These are phyloP conservation scores for Drosophila orosa DNA, from an alignment of 1,140 invertebrate genomes.

Conservation along the genomic window DNA sequence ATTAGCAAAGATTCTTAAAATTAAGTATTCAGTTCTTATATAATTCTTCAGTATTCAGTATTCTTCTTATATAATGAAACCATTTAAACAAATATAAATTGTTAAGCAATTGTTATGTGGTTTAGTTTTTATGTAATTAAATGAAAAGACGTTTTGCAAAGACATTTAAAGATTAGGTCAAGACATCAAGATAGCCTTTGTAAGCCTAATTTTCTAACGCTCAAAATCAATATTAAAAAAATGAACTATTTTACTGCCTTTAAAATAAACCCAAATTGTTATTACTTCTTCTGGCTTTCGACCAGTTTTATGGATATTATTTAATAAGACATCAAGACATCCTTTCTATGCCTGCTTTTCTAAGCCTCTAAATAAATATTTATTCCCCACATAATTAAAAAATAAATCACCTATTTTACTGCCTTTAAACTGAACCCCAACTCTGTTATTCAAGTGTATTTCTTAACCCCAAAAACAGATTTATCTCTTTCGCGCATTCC, in stretches of 20 bases:
- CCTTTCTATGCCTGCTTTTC: not conserved
- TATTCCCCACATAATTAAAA: not conserved
- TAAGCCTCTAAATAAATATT: not conserved
- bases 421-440: not conserved
- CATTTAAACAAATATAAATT: not conserved
- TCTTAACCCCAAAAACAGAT: not conserved
- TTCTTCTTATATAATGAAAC: too few relatives aligned
- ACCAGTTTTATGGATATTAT: not conserved
- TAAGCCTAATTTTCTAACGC: too few relatives aligned
- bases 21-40: not conserved
- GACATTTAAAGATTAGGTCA: too few relatives aligned
- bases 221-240: too few relatives aligned
- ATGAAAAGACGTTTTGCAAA: not conserved
- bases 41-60: too few relatives aligned
- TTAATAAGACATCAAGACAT: too few relatives aligned
- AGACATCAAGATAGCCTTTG: too few relatives aligned
- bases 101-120: not conserved
- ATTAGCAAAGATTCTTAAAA: not conserved
- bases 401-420: not conserved
- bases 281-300: too few relatives aligned
- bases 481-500: not conserved
- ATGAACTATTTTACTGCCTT: not conserved
- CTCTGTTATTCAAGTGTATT: not conserved
- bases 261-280: too few relatives aligned
- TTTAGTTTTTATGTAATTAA: not conserved